Percentiles rank a stretch among this genome's conserved stretches.
phyloP scores from a whole-genome alignment of 2,888 invertebrate species.

The Amblyjoppa fuscipennis region DNA sequence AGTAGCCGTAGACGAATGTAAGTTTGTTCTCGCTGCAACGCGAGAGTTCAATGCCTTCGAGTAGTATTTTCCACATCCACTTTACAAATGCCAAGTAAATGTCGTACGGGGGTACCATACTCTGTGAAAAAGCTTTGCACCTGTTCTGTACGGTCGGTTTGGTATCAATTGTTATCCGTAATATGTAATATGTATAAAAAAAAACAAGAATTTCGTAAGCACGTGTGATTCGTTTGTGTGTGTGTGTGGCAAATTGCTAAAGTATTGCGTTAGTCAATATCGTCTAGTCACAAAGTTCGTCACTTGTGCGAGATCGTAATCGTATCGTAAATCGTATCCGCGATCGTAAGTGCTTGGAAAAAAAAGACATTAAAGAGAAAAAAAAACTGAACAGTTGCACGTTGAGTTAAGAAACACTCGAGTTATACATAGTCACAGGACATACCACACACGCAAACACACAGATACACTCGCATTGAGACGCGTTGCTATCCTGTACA shows the following conservation, averaged over 20 bases:
- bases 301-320: constrained; percentile 17
- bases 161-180: constrained; percentile 32
- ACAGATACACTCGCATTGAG: constrained; percentile 57
- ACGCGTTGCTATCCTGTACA: constrained; percentile 68
- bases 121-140: constrained; percentile 47
- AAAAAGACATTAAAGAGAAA: constrained; percentile 21
- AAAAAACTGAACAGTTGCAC: constrained; percentile 38
- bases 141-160: constrained; percentile 24
- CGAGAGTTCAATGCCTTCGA: constrained; percentile 28
- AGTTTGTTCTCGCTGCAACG: constrained; percentile 17
- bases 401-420: constrained; percentile 22
- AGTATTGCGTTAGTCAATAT: constrained; percentile 49
- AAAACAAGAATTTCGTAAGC: constrained; percentile 27
- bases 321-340: background rate
- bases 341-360: constrained; percentile 44
- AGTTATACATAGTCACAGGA: constrained; percentile 29
- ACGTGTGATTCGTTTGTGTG: constrained; percentile 51
- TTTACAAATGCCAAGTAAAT: constrained; percentile 48
- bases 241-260: constrained; percentile 50
- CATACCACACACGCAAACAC: constrained; percentile 41
- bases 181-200: constrained; percentile 18
- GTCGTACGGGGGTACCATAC: constrained; percentile 11
- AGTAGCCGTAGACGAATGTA: constrained; percentile 42
- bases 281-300: constrained; percentile 45
- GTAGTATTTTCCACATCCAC: constrained; percentile 30